A percentile compares a stretch with the other conserved stretches of the same genome.
Conservation (phyloP, 1,140 invertebrate species). For the Cotesia chilonis region DNA sequence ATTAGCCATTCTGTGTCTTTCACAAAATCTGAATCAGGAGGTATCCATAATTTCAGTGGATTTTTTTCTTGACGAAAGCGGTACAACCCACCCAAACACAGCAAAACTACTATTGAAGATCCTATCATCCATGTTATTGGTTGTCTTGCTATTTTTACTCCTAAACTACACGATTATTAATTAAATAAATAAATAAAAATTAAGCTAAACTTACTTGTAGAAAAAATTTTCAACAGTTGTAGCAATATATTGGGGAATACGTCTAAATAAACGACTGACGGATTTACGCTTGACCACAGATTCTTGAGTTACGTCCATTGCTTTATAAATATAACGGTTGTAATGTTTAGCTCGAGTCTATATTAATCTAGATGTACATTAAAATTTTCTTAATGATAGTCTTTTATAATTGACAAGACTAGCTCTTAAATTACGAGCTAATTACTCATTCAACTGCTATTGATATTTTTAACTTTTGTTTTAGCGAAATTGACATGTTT, state of each 20-base stretch:
- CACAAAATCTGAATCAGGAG: conserved; percentile 73
- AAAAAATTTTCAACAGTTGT: conserved; percentile 23
- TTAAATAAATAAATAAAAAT: not conserved
- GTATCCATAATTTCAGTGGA: conserved; percentile 79
- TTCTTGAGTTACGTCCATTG: not conserved
- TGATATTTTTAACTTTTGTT: not conserved
- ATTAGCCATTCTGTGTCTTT: conserved; percentile 77
- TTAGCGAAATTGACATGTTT: too few relatives aligned
- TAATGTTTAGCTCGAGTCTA: not conserved
- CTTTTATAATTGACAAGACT: too few relatives aligned
- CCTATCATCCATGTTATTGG: conserved; percentile 57
- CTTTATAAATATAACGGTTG: not conserved
- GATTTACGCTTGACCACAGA: conserved; percentile 6
- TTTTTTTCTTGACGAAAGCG: conserved; percentile 68
- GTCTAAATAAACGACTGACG: not conserved
- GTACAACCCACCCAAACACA: conserved; percentile 56
- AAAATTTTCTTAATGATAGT: not conserved
- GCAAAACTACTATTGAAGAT: conserved; percentile 53
- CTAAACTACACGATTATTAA: conserved; percentile 50
- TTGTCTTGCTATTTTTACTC: conserved; percentile 51
- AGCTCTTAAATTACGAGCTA: conserved; percentile 13
- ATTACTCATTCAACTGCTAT: not conserved
- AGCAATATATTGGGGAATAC: conserved; percentile 9
- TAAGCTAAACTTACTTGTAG: not conserved
- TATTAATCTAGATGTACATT: not conserved